A percentile compares a stretch with the other conserved stretches of the same genome.
Evolutionary conservation across 2,113 vertebrate species (phyloP).

Genomic region (Elaphurus davidianus): DNA sequence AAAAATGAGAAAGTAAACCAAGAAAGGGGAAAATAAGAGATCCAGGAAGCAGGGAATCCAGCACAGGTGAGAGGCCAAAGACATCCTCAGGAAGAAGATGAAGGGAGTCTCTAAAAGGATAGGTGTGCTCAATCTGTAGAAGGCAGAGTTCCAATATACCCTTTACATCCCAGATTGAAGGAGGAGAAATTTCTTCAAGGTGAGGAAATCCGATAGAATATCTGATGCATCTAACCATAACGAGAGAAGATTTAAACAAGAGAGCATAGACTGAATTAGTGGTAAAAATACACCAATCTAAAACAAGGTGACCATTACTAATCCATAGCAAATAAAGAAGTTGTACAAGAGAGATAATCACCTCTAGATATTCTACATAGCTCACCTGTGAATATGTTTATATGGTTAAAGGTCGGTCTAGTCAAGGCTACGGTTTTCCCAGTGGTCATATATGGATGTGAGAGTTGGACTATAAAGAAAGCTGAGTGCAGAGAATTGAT

Average conservation of each 20-base stretch:
- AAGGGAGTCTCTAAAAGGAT: not conserved
- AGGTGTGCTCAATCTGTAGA: not conserved
- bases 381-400: not conserved
- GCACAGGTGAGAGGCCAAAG: not conserved
- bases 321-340: not conserved
- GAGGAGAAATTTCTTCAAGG: slow-evolving; percentile 1
- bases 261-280: not conserved
- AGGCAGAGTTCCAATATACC: not conserved
- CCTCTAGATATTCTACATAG: not conserved
- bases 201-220: not conserved
- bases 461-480: not conserved
- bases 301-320: not conserved
- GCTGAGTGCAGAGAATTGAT: not conserved
- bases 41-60: not conserved
- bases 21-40: not conserved
- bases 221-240: slow-evolving; percentile 12
- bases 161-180: not conserved
- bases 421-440: not conserved
- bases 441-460: not conserved
- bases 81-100: not conserved
- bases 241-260: slow-evolving; percentile 12
- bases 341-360: not conserved
- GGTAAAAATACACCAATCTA: not conserved
- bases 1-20: slow-evolving; percentile 6
- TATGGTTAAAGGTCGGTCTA: not conserved